Evolutionary conservation across 2,113 vertebrate species (phyloP), one percentile per base, ranked within the genome.

Genomic region (Ibidorhyncha struthersii): DNA sequence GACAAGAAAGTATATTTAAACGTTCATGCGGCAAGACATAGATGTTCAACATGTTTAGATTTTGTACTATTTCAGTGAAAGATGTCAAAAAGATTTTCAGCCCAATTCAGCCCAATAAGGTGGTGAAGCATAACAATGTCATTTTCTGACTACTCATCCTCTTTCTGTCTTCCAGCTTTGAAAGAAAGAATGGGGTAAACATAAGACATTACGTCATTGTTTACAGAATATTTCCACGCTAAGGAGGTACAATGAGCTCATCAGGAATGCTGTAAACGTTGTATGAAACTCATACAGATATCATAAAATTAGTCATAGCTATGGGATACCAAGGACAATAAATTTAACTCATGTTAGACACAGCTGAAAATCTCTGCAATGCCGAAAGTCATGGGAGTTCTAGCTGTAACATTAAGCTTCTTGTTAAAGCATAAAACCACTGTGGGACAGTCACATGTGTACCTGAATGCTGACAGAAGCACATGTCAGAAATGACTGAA

Each of bases 1-100:
- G 67, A 97, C 90, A 93, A 81, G 92, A 94, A 89, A 79, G 12
- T 32, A 4, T 27, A 63, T 73, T 93, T 86, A 67, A 72, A 72
- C 21, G 41, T 62, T 95, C 58, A 76, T 53, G 59, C 20, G 86
- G 82, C 30, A 83, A 53, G 45, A 90, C 59, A 66, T 1, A 66
- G 65, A 92, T 63, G 34, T 45, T 59, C 14, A 70, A 63, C 25
- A 40, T 26, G 40, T 40, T 72, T 27, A 67, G n/a, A 81, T 65
- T 91, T 82, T 89, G 86, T 32, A 85, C 52, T 70, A 16, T 82
- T 95, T 66, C 53, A 92, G 56, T 56, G 38, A 79, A 82, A 92
- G 43, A 84, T 55, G 80, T 55, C 93, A 81, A 90, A 82, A 91
- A n/a, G 22, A 45, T 22, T 50, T 52, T 69, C 40, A 92, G 52